phyloP scores from a whole-genome alignment of 2,888 invertebrate genomes.

The Rhagium mordax region DNA sequence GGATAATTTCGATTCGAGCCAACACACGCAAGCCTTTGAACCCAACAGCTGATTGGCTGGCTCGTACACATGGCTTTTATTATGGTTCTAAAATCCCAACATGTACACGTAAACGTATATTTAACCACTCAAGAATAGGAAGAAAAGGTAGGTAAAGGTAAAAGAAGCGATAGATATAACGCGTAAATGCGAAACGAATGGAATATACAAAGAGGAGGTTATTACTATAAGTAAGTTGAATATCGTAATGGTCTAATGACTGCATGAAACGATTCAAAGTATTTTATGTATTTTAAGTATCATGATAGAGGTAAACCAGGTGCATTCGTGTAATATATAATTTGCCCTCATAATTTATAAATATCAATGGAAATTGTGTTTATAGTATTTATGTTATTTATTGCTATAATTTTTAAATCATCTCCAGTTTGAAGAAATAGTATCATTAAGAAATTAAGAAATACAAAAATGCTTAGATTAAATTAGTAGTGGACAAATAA shows the following conservation, averaged over 20 bases:
- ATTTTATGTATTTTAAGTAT: slow-evolving; percentile 40
- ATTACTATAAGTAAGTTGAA: slow-evolving; percentile 11
- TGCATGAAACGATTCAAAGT: slow-evolving; percentile 26
- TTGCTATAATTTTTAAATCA: slow-evolving; percentile 39
- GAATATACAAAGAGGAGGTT: not conserved
- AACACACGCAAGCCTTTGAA: slow-evolving; percentile 25
- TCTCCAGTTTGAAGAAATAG: not conserved
- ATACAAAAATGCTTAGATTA: too few species aligned
- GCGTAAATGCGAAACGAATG: slow-evolving; percentile 4
- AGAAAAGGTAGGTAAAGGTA: not conserved
- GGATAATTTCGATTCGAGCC: slow-evolving; percentile 17
- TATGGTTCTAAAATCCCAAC: slow-evolving; percentile 11
- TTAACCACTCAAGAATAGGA: not conserved
- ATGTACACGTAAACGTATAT: slow-evolving; percentile 12
- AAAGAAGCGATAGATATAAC: not conserved
- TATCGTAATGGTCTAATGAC: slow-evolving; percentile 26
- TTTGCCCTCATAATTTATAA: slow-evolving; percentile 45
- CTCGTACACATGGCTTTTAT: slow-evolving; percentile 20
- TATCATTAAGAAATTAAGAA: too few species aligned
- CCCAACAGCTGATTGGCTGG: slow-evolving; percentile 24
- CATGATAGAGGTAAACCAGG: slow-evolving; percentile 33
- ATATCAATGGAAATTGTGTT: slow-evolving; percentile 42
- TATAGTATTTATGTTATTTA: slow-evolving; percentile 41
- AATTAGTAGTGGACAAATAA: too few species aligned
- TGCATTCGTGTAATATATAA: slow-evolving; percentile 35